A percentile compares a stretch with the other conserved stretches of the same genome.
phyloP scores from a whole-genome alignment of 1,140 invertebrate genomes.

The Scaptodrosophila lebanonensis region DNA sequence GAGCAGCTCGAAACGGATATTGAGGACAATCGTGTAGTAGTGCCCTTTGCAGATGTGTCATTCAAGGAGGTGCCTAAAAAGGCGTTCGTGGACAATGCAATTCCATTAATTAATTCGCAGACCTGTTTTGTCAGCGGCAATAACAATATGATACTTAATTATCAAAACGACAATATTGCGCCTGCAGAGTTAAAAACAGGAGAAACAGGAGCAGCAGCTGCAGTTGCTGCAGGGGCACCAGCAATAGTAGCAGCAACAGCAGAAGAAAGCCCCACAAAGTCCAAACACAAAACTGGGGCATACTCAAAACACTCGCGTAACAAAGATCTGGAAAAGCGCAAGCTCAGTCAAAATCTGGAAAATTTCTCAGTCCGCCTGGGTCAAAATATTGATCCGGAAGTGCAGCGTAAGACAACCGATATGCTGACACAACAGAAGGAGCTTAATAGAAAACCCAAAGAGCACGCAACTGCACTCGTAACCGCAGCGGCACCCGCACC shows the following conservation, averaged over 20 bases:
- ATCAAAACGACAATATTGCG: conserved; percentile 79
- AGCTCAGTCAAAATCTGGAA: conserved; percentile 77
- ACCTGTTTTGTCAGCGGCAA: conserved; percentile 74
- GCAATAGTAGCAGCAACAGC: too few species aligned
- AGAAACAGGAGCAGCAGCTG: too few species aligned
- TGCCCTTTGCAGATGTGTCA: conserved; percentile 67
- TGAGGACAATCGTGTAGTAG: conserved; percentile 77
- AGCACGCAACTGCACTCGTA: too few species aligned
- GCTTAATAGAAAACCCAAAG: neutral
- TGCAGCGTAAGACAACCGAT: conserved; percentile 43
- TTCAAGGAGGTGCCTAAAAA: conserved; percentile 24
- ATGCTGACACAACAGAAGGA: conserved; percentile 44
- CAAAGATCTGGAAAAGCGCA: conserved; percentile 75
- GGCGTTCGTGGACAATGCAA: neutral
- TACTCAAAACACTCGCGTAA: conserved; percentile 45
- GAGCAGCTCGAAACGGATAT: conserved; percentile 81
- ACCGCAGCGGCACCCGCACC: conserved; percentile 8
- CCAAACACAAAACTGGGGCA: conserved; percentile 13
- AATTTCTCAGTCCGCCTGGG: conserved; percentile 79
- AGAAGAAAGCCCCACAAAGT: conserved; percentile 7
- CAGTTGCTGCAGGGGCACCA: too few species aligned
- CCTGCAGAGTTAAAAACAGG: conserved; percentile 66
- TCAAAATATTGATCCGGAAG: conserved; percentile 77
- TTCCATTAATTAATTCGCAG: conserved; percentile 59
- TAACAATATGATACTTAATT: conserved; percentile 80